phyloP scores from a whole-genome alignment of 2,113 vertebrate genomes.

The Cryptotis parvus region DNA sequence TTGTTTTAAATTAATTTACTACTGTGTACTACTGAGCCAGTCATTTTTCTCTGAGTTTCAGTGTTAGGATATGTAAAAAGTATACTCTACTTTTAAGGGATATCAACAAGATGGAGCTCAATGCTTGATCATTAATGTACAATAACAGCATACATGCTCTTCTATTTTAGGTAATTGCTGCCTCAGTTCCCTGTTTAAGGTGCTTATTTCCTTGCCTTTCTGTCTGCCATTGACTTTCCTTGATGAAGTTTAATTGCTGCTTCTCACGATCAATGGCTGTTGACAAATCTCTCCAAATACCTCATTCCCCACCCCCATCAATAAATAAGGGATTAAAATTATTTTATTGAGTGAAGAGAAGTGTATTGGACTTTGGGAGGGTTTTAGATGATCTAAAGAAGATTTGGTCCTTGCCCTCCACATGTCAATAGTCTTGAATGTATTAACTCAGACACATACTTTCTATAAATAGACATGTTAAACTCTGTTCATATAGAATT shows the following conservation, averaged over 20 bases:
- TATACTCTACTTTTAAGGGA: background rate
- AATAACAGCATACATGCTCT: constrained; percentile 20
- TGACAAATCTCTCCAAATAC: constrained; percentile 63
- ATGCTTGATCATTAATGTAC: constrained; percentile 11
- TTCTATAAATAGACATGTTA: constrained; percentile 49
- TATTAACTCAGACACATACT: constrained; percentile 42
- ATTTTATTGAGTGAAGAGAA: constrained; percentile 71
- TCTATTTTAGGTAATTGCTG: background rate
- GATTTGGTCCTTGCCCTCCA: constrained; percentile 36
- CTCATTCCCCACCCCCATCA: constrained; percentile 59
- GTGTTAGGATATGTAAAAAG: constrained; percentile 11
- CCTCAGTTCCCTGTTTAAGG: constrained; percentile 59
- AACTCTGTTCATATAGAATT: background rate
- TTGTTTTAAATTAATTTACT: constrained; percentile 51
- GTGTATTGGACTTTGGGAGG: constrained; percentile 52
- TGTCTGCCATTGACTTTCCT: constrained; percentile 58
- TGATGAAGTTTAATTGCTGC: constrained; percentile 74
- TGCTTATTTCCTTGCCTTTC: constrained; percentile 52
- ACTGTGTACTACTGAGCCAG: background rate
- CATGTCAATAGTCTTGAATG: constrained; percentile 65
- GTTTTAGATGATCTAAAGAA: constrained; percentile 59
- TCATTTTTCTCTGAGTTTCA: constrained; percentile 34
- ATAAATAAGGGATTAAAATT: constrained; percentile 78
- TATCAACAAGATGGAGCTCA: background rate
- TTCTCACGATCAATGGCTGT: constrained; percentile 69